These are phyloP conservation scores for Sinentomon sp. DNA, from an alignment of 2,888 invertebrate species.

Conservation along the genomic window DNA sequence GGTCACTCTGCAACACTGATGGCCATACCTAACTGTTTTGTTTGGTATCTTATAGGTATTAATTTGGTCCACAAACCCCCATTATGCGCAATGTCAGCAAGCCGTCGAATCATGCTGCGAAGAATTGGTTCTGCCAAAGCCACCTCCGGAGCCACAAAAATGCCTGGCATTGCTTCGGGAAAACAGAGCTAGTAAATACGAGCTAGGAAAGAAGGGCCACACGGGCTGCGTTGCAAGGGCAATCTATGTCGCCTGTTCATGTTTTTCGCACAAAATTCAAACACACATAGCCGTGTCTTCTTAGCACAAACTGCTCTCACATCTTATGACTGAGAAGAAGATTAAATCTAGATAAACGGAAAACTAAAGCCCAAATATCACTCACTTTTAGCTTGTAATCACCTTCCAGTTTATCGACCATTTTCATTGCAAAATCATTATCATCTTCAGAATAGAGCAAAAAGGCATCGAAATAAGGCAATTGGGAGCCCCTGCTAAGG, in stretches of 20 bases:
- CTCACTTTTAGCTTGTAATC: slow-evolving; percentile 33
- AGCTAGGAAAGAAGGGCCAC: no score
- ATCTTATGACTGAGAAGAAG: neutral
- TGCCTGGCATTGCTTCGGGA: no score
- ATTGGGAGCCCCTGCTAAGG: slow-evolving; percentile 23
- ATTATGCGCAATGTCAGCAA: no score
- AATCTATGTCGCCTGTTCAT: neutral
- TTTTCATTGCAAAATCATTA: slow-evolving; percentile 33
- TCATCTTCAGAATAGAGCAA: slow-evolving; percentile 42
- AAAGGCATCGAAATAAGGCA: slow-evolving; percentile 47
- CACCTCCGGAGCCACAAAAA: no score
- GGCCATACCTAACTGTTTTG: no score
- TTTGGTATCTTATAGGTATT: no score
- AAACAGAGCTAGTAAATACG: no score
- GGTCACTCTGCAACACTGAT: no score
- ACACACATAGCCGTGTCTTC: neutral
- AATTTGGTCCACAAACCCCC: no score
- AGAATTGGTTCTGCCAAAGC: no score
- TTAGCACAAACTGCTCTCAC: neutral
- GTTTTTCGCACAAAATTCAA: slow-evolving; percentile 1
- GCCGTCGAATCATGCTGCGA: no score
- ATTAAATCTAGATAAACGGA: no score
- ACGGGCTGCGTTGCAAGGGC: neutral
- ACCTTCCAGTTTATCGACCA: slow-evolving; percentile 32
- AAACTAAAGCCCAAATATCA: neutral